Evolutionary conservation across 2,113 vertebrate genomes (phyloP), one percentile per base, ranked within the genome.

Genomic region (Chunga burmeisteri): DNA sequence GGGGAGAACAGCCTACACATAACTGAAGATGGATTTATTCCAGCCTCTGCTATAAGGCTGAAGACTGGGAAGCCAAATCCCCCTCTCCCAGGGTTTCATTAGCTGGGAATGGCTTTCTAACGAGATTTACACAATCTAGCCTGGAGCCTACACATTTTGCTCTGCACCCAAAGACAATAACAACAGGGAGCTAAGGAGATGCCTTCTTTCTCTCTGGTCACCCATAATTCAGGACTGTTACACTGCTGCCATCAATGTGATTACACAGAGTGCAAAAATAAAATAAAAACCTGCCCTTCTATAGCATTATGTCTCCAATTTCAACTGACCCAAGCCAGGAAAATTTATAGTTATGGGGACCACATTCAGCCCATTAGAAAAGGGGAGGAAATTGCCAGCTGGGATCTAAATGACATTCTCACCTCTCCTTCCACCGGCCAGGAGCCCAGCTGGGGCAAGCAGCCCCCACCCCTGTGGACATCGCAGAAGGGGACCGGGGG

Each of bases 11-110:
- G 70, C 88, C 94, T 46, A 10, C 91, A 73, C 94, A 36, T 5
- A 66, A 67, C 79, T 15, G 40, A 52, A 67, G 86, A 81, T 97
- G 94, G 83, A 94, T 96, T 93, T 86, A 93, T 94, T 94, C 95
- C 97, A 95, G 88, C 93, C 90, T 82, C 38, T 92, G 90, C 86
- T 90, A 66, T 40, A 55, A 81, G 86, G 91, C 84, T 53, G 85
- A 96, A 59, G 80, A 74, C 58, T 58, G 82, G 75, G 47, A n/a
- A 87, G 78, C 53, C 72, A 88, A 78, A 95, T 94, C 97, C 93
- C 82, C 73, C 95, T 97, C 96, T 97, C 96, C 82, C 94, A 92
- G 95, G 96, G 95, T 95, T 97, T 97, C 96, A 97, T 98, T 98
- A 97, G 94, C 95, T 75, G 80, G 84, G 96, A 97, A 96, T 95